phyloP scores from a whole-genome alignment of 1,140 invertebrate genomes.

The Drosophila eugracilis region DNA sequence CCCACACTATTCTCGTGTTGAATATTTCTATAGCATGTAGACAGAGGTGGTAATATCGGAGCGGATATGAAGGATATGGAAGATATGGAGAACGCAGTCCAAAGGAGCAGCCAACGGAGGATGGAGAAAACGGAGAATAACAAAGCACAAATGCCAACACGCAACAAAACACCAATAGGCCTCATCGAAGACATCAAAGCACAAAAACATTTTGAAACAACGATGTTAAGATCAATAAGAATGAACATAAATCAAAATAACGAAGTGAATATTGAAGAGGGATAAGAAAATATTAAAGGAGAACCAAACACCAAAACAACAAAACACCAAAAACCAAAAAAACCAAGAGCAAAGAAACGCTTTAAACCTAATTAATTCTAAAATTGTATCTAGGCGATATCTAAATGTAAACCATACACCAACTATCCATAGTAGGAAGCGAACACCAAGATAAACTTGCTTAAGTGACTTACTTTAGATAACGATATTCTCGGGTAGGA shows the following conservation, averaged over 20 bases:
- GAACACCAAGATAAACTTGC: constrained; percentile 22
- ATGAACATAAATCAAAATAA: constrained; percentile 41
- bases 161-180: constrained; percentile 21
- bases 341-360: constrained; percentile 29
- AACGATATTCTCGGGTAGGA: constrained; percentile 9
- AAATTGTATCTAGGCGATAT: constrained; percentile 27
- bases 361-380: constrained; percentile 45
- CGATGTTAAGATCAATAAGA: constrained; percentile 35
- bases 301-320: constrained; percentile 16
- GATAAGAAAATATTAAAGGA: too few relatives aligned
- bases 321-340: constrained; percentile 5
- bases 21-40: constrained; percentile 45
- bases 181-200: constrained; percentile 20
- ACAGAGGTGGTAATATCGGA: constrained; percentile 4
- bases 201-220: constrained; percentile 25
- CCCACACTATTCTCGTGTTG: constrained; percentile 19
- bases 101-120: not conserved
- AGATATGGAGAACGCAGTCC: constrained; percentile 1
- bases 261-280: constrained; percentile 10
- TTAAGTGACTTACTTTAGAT: constrained; percentile 42
- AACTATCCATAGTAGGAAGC: constrained; percentile 22
- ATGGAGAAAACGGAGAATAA: not conserved
- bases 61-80: constrained; percentile 1
- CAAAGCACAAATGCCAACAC: constrained; percentile 19
- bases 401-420: constrained; percentile 24